These are phyloP conservation scores for Drosophila recens DNA, from an alignment of 2,888 invertebrate genomes.

Conservation along the genomic window DNA sequence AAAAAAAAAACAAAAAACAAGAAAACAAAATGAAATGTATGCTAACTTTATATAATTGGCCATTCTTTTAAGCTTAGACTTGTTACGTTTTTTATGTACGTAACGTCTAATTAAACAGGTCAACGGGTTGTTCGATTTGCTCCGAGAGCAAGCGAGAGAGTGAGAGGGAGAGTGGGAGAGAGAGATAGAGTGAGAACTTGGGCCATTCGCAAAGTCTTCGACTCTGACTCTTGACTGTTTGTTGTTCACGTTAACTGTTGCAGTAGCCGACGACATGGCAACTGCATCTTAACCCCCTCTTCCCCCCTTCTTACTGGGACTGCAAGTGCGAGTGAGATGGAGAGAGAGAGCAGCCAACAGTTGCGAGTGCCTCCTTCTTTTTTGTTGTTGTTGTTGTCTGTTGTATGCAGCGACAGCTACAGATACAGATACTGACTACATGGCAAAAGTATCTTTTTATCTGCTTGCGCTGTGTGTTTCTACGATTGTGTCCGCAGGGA, in stretches of 20 bases:
- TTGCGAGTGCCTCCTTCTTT: slow-evolving; percentile 13
- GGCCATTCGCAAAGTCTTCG: slow-evolving; percentile 8
- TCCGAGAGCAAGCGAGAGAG: not conserved
- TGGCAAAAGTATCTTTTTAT: slow-evolving; percentile 78
- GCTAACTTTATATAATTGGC: slow-evolving; percentile 74
- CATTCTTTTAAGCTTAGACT: slow-evolving; percentile 72
- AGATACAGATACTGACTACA: slow-evolving; percentile 35
- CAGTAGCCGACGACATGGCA: slow-evolving; percentile 53
- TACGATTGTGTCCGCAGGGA: slow-evolving; percentile 74
- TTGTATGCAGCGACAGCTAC: slow-evolving; percentile 34
- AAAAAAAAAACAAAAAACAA: not conserved
- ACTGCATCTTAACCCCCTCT: slow-evolving; percentile 28
- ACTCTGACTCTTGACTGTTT: slow-evolving; percentile 52
- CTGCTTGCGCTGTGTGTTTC: slow-evolving; percentile 65
- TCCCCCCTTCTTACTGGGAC: accelerated
- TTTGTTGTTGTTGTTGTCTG: not conserved
- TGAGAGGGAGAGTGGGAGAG: no score
- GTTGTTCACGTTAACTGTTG: slow-evolving; percentile 55
- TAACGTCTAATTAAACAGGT: slow-evolving; percentile 70
- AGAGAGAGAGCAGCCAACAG: slow-evolving; percentile 8
- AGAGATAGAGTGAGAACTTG: slow-evolving; percentile 2
- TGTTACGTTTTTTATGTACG: slow-evolving; percentile 10
- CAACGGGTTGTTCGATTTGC: slow-evolving; percentile 49
- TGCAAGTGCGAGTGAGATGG: slow-evolving; percentile 37
- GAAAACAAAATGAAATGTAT: slow-evolving; percentile 25